phyloP scores from a whole-genome alignment of 2,888 invertebrate species.

The Nomada flava region DNA sequence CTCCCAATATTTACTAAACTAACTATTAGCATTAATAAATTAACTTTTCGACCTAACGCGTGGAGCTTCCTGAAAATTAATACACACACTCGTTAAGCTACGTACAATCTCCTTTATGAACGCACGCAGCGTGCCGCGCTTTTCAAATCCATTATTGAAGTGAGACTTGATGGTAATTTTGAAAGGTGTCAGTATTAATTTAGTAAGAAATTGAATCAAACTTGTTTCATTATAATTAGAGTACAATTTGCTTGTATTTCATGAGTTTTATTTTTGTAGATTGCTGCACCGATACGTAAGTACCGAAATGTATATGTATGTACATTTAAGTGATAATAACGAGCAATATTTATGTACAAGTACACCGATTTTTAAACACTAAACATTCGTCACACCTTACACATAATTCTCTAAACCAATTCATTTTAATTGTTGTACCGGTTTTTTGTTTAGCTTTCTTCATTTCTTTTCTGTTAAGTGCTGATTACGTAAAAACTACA shows the following conservation, averaged over 20 bases:
- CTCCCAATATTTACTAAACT: too few species aligned
- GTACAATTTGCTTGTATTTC: slow-evolving; percentile 61
- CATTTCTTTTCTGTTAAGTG: slow-evolving; percentile 4
- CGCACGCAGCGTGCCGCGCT: slow-evolving; percentile 7
- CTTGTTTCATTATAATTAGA: slow-evolving; percentile 5
- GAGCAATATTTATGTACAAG: slow-evolving; percentile 81
- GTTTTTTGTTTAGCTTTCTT: slow-evolving; percentile 19
- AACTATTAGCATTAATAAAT: too few species aligned
- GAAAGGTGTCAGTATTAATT: background rate
- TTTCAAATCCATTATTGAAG: background rate
- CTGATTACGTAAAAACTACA: slow-evolving; percentile 35
- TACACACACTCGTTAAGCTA: background rate
- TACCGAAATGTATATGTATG: slow-evolving; percentile 82
- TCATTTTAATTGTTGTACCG: slow-evolving; percentile 56
- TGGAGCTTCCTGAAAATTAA: background rate
- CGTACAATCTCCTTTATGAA: slow-evolving; percentile 8
- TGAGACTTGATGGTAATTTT: too few species aligned
- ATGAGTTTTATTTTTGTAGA: slow-evolving; percentile 78
- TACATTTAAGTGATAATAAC: slow-evolving; percentile 81
- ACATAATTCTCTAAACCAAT: slow-evolving; percentile 73
- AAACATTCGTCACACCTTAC: slow-evolving; percentile 76
- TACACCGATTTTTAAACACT: slow-evolving; percentile 82
- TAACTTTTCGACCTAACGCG: background rate
- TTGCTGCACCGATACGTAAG: slow-evolving; percentile 80
- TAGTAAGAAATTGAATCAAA: slow-evolving; percentile 14